A percentile compares a stretch with the other conserved stretches of the same genome.
phyloP scores from a whole-genome alignment of 2,888 invertebrate genomes.

The Orthosia incerta region DNA sequence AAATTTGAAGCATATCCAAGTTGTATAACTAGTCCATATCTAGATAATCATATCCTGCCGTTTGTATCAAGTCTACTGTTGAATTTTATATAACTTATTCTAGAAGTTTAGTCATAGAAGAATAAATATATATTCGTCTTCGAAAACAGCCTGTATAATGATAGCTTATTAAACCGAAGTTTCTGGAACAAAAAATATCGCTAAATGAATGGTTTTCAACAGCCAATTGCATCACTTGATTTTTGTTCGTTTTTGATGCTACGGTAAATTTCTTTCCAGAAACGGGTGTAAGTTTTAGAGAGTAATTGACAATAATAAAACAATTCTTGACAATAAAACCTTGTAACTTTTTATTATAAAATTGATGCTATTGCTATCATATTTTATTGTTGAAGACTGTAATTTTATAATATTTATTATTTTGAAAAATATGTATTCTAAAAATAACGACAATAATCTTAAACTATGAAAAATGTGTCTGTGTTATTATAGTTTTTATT shows the following conservation, averaged over 20 bases:
- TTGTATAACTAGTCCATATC: conserved; percentile 44
- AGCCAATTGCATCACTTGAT: background rate
- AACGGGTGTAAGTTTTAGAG: conserved; percentile 25
- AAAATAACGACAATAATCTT: conserved; percentile 41
- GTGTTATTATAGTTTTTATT: conserved; percentile 44
- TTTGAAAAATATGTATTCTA: conserved; percentile 13
- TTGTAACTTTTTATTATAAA: conserved; percentile 35
- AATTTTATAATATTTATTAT: conserved; percentile 48
- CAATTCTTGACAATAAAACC: conserved; percentile 52
- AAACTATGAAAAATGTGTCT: conserved; percentile 15
- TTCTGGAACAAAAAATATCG: background rate
- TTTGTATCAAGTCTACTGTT: conserved; percentile 61
- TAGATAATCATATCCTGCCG: conserved; percentile 62
- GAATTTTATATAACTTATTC: conserved; percentile 56
- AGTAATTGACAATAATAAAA: conserved; percentile 57
- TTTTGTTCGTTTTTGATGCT: background rate
- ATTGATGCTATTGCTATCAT: conserved; percentile 51
- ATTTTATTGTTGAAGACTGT: conserved; percentile 59
- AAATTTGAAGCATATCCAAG: conserved; percentile 53
- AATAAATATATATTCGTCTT: conserved; percentile 38
- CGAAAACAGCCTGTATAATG: conserved; percentile 41
- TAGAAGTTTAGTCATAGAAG: conserved; percentile 33
- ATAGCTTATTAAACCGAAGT: conserved; percentile 26
- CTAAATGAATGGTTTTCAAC: background rate
- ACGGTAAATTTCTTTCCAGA: background rate